Evolutionary conservation across 2,888 invertebrate genomes (phyloP), one percentile per base, ranked within the genome.

Genomic region (Watsonalla cultraria): DNA sequence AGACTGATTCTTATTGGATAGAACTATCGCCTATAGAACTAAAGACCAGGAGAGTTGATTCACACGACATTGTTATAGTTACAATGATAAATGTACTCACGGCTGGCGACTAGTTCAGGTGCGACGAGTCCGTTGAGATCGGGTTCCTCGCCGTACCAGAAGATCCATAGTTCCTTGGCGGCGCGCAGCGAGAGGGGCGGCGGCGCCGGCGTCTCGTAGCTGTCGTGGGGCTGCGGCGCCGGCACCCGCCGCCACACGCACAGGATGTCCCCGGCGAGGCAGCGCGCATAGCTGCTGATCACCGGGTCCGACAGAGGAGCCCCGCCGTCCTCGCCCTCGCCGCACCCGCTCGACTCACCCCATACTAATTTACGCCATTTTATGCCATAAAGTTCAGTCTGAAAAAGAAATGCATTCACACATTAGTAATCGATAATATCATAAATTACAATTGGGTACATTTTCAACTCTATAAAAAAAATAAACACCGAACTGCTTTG

Each of bases 351-450:
- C 66, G 81, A 75, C 90, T 96, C 96, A 82, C 95, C 95, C 93
- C 96, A 96, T 83, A 96, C 95, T 78, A 96, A 93, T 91, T 97
- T 97, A 93, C 97, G 96, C 99, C 99, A 99, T 96, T 98, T 98
- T 92, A 99, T 99, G 84, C 99, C 99, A 93, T 97, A 97, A 85
- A 99, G 94, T 93, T 99, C 99, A 91, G 99, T 99, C 99, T 99
- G 94, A 11, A 94, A 94, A 55, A 70, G 72, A 62, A 57, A 61
- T 61, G 0, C 34, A 7, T 47, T 66, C 61, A n/a, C 52, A 58
- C 56, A 53, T 59, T 52, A 14, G n/a, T 11, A n/a, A 34, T 47
- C 5, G 8, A 24, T 24, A 7, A 15, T 24, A 2, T 24, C 4
- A 24, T 2, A 24, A 1, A 24, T 4, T 24, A 24, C 4, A 24